Percentiles rank a stretch among this genome's conserved stretches.
phyloP scores from a whole-genome alignment of 2,113 vertebrate species.

The Panurus biarmicus region DNA sequence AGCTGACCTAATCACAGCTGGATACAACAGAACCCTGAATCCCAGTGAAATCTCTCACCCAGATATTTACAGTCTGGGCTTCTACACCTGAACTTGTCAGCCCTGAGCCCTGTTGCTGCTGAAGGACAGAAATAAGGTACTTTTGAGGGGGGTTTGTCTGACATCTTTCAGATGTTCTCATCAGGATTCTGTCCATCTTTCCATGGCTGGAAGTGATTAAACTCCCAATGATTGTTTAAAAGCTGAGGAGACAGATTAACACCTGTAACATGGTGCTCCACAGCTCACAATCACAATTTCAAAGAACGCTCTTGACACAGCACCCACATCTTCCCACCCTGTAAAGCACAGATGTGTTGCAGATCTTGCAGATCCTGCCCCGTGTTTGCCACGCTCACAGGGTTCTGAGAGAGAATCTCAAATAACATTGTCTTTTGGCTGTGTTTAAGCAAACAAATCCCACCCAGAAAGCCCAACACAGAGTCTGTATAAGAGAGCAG shows the following conservation, averaged over 20 bases:
- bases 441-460: background rate
- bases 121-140: background rate
- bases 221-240: background rate
- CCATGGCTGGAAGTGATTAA: background rate
- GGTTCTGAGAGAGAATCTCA: background rate
- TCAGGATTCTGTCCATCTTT: background rate
- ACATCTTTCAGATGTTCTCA: background rate
- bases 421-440: background rate
- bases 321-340: accelerated
- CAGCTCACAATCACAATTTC: background rate
- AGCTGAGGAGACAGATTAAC: background rate
- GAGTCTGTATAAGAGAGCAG: background rate
- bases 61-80: accelerated
- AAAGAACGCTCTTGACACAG: background rate
- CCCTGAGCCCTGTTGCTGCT: background rate
- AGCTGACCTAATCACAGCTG: background rate
- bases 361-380: background rate
- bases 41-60: background rate
- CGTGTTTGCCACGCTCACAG: background rate
- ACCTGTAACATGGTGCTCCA: no score
- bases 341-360: background rate
- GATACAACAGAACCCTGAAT: background rate
- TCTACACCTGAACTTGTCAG: background rate
- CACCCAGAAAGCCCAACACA: constrained; percentile 2
- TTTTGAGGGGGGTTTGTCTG: background rate